phyloP scores from a whole-genome alignment of 2,888 invertebrate species.

The Ypsolopha scabrella region DNA sequence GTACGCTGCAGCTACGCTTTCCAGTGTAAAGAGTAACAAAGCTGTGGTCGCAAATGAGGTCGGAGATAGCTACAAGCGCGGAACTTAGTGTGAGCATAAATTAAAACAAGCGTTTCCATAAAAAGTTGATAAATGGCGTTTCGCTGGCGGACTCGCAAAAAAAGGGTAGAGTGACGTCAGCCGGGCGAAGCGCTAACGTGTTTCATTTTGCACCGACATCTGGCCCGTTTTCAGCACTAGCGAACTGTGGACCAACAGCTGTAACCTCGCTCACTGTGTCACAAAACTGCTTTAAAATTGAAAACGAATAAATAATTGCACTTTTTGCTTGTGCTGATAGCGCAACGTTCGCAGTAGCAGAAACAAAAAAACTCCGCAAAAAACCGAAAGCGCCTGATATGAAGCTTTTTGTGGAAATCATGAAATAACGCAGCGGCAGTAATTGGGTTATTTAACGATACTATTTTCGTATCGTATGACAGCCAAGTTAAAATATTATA shows the following conservation, averaged over 20 bases:
- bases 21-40: constrained; percentile 43
- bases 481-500: no score
- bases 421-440: no score
- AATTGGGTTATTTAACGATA: no score
- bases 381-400: background rate
- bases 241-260: constrained; percentile 17
- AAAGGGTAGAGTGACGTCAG: constrained; percentile 48
- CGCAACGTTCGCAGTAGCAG: background rate
- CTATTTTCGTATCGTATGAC: no score
- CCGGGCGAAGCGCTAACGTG: constrained; percentile 48
- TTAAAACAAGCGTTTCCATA: constrained; percentile 64
- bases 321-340: background rate
- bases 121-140: constrained; percentile 68
- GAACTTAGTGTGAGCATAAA: constrained; percentile 64
- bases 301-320: constrained; percentile 8
- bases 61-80: constrained; percentile 50
- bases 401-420: no score
- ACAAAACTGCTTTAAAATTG: constrained; percentile 8
- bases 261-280: constrained; percentile 1
- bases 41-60: constrained; percentile 55
- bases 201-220: constrained; percentile 64
- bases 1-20: constrained; percentile 10
- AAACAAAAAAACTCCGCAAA: background rate
- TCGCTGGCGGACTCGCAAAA: constrained; percentile 58
- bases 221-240: constrained; percentile 44